These are phyloP conservation scores for Heterohyrax brucei DNA, from an alignment of 2,797 vertebrate species.

Conservation along the genomic window DNA sequence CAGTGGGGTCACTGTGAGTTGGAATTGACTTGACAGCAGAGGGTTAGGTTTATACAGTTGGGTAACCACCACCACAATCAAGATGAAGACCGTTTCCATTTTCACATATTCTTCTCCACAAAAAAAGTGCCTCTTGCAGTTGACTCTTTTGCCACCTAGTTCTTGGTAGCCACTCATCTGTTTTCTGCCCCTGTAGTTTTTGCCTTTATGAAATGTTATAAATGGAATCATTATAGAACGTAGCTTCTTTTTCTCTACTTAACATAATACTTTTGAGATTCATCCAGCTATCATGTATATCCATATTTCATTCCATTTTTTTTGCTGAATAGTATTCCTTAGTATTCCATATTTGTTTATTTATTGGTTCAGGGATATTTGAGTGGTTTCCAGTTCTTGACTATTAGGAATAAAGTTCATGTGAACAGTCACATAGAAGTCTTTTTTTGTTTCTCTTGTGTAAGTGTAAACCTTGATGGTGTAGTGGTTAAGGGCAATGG, in stretches of 20 bases:
- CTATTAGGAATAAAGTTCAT: neutral
- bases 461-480: too few relatives aligned
- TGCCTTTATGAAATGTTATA: neutral
- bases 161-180: neutral
- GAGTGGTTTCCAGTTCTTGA: neutral
- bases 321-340: neutral
- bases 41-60: neutral
- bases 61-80: neutral
- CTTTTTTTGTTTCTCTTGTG: neutral
- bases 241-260: constrained; percentile 11
- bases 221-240: constrained; percentile 12
- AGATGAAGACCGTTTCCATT: neutral
- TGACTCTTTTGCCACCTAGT: neutral
- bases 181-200: constrained; percentile 29
- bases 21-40: too few relatives aligned
- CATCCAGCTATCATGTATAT: neutral
- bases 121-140: neutral
- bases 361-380: constrained; percentile 16
- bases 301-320: constrained; percentile 51
- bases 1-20: too few relatives aligned
- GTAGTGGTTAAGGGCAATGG: too few relatives aligned
- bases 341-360: constrained; percentile 24
- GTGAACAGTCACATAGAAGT: neutral
- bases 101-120: neutral
- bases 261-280: constrained; percentile 47